Evolutionary conservation across 2,113 vertebrate genomes (phyloP), one percentile per base, ranked within the genome.

Genomic region (Pelusios castaneus): DNA sequence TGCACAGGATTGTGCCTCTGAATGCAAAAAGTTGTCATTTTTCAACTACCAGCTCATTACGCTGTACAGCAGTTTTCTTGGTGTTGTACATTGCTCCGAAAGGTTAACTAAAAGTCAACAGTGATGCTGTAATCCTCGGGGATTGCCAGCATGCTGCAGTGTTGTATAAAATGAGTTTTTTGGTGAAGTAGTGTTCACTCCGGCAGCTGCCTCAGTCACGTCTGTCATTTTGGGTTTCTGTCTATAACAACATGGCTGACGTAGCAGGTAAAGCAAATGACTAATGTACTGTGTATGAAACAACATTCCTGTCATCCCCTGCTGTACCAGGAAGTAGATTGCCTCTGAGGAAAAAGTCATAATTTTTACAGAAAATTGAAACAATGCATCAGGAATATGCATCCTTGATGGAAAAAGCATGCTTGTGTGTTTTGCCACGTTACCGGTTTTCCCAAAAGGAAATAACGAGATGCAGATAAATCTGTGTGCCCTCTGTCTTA

Each of bases 61-160:
- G 0, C 19, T 1, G 1, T 31, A 76, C 29, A 34, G 79, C 81
- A 56, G 67, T 31, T 25, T 84, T 79, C 25, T 43, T 52, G 75
- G 54, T 47, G 38, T 67, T 34, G 75, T 43, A 73, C 80, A 67
- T 92, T 76, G 78, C 87, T 89, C 34, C 2, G 2, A 95, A 91
- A 91, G 83, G 95, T 97, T 97, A 96, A 96, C 31, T n/a, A 82
- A 29, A 67, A 96, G 87, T 6, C 90, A 58, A 90, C 75, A 0
- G 88, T 52, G 89, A 70, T 93, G 95, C 93, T 96, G 95, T 94
- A 97, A 95, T 97, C 94, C 94, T 94, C 45, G 89, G 55, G 94
- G 95, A 75, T 96, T 86, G 93, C 95, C 96, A 95, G 94, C 90
- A 87, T 0, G 91, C 92, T 80, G 92, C 96, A 95, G 84, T 97